phyloP scores from a whole-genome alignment of 2,113 vertebrate species.

The Nesogale talazaci region DNA sequence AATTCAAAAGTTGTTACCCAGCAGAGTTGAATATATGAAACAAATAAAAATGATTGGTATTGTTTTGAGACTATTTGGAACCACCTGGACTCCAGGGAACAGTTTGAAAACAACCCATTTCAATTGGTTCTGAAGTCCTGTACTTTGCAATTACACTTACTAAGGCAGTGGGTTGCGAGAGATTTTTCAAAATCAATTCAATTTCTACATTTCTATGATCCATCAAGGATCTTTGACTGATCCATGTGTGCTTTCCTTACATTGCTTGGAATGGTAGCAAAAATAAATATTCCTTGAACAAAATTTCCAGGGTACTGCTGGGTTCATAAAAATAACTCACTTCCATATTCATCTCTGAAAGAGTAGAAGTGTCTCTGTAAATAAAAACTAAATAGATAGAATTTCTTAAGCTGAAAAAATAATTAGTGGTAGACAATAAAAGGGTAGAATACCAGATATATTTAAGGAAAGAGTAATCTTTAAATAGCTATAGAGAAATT shows the following conservation, averaged over 20 bases:
- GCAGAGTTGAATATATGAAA: not conserved
- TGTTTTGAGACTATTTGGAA: not conserved
- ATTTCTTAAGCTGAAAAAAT: not conserved
- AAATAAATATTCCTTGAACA: slow-evolving; percentile 2
- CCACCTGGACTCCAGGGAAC: not conserved
- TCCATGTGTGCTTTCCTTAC: not conserved
- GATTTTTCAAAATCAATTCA: not conserved
- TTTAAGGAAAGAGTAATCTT: no score
- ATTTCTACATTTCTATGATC: not conserved
- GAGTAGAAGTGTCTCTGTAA: not conserved
- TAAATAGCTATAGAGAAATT: no score
- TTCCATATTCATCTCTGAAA: slow-evolving; percentile 44
- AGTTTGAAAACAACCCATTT: not conserved
- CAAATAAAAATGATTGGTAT: not conserved
- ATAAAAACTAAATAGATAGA: not conserved
- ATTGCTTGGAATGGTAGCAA: not conserved
- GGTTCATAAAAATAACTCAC: slow-evolving; percentile 5
- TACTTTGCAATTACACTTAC: not conserved
- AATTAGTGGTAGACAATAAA: no score
- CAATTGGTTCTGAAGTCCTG: not conserved
- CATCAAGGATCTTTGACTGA: not conserved
- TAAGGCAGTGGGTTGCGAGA: not conserved
- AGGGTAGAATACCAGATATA: no score
- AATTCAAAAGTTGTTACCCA: not conserved
- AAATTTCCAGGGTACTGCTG: slow-evolving; percentile 7